Conservation (phyloP, 2,888 invertebrate species). For the Cancer borealis region DNA sequence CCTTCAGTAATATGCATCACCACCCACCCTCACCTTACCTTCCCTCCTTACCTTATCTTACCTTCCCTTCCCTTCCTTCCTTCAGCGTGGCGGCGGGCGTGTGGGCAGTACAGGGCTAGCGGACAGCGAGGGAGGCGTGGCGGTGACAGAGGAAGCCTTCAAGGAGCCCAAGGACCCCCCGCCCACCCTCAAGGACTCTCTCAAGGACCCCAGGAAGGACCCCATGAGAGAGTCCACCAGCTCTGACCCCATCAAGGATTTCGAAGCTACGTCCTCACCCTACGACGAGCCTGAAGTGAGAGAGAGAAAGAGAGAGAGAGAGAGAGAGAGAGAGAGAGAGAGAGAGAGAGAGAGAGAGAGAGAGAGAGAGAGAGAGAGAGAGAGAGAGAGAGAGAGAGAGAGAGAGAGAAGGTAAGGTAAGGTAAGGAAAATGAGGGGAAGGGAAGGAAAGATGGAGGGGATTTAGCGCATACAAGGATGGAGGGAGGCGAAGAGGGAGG, state of each 20-base stretch:
- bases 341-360: neutral
- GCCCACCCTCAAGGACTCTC: constrained; percentile 58
- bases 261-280: constrained; percentile 43
- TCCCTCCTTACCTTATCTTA: no score
- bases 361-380: neutral
- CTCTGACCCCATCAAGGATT: constrained; percentile 60
- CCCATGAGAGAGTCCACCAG: constrained; percentile 61
- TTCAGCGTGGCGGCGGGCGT: constrained; percentile 68
- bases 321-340: neutral
- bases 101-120: constrained; percentile 65
- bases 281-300: constrained; percentile 62
- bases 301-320: no score
- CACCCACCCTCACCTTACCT: no score
- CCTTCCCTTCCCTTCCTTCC: no score
- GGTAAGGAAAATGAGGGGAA: neutral
- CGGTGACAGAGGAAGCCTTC: constrained; percentile 68
- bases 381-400: neutral
- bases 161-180: constrained; percentile 61
- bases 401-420: neutral
- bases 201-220: constrained; percentile 62
- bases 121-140: constrained; percentile 63
- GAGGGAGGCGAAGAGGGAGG: neutral
- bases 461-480: neutral
- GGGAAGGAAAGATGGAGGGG: neutral
- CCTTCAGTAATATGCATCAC: no score